phyloP scores from a whole-genome alignment of 2,113 vertebrate genomes.

The Eulemur macaco region DNA sequence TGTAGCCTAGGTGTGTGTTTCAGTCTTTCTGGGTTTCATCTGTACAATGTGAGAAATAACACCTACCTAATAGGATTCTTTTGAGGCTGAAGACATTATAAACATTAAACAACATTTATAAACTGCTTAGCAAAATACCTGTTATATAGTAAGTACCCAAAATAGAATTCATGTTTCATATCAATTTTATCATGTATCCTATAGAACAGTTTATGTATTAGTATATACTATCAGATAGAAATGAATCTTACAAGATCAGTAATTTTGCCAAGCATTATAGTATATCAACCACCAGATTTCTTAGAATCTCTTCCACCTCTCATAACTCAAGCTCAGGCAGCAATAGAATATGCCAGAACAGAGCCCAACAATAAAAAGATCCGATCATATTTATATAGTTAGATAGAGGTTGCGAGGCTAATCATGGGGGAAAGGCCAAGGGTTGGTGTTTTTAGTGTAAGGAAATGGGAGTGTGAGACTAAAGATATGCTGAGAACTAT shows the following conservation, averaged over 20 bases:
- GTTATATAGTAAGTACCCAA: neutral
- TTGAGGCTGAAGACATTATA: neutral
- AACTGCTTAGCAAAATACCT: neutral
- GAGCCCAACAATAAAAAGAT: neutral
- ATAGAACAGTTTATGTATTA: neutral
- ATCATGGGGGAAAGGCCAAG: neutral
- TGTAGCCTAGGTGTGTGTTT: neutral
- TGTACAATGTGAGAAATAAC: neutral
- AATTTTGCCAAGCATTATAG: neutral
- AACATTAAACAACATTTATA: neutral
- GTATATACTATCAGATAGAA: neutral
- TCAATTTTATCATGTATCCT: neutral
- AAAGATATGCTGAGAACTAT: neutral
- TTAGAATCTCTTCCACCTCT: neutral
- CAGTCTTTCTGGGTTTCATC: neutral
- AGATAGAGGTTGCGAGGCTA: neutral
- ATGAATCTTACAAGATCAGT: neutral
- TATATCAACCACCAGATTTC: neutral
- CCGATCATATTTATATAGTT: neutral
- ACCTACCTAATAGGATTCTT: neutral
- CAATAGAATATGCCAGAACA: neutral
- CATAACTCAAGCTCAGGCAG: neutral
- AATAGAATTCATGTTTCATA: conserved; percentile 17
- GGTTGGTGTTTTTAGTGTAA: neutral
- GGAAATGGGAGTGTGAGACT: neutral